phyloP scores from a whole-genome alignment of 2,888 invertebrate species.

The Pammene fasciana region DNA sequence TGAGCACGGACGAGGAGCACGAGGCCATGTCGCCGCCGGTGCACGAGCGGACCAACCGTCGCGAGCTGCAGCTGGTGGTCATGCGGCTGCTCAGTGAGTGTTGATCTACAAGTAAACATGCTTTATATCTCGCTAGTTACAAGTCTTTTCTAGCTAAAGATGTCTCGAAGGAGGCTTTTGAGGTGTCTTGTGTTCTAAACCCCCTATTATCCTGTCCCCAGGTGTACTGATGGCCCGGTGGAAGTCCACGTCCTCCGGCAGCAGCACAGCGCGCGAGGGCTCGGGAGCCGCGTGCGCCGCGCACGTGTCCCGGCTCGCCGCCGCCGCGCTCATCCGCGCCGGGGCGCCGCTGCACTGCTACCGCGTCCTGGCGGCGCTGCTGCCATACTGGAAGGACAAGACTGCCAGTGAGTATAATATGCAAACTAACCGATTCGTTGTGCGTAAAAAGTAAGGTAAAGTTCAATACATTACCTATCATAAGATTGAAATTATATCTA shows the following conservation, averaged over 20 bases:
- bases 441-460: no score
- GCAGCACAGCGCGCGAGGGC: slow-evolving; percentile 50
- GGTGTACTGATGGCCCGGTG: slow-evolving; percentile 90
- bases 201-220: slow-evolving; percentile 49
- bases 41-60: slow-evolving; percentile 86
- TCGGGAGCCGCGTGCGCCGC: slow-evolving; percentile 68
- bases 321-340: slow-evolving; percentile 70
- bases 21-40: slow-evolving; percentile 82
- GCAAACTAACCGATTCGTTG: no score
- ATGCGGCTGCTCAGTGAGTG: slow-evolving; percentile 93
- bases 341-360: slow-evolving; percentile 74
- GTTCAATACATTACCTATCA: no score
- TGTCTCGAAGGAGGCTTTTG: no score
- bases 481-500: no score
- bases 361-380: slow-evolving; percentile 65
- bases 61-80: slow-evolving; percentile 94
- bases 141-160: no score
- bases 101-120: background rate
- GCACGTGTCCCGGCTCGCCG: slow-evolving; percentile 75
- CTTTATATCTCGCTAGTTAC: no score
- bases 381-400: slow-evolving; percentile 89
- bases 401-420: slow-evolving; percentile 61
- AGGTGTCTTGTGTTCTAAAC: no score
- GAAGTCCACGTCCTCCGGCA: slow-evolving; percentile 69
- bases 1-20: slow-evolving; percentile 76